These are phyloP conservation scores for Otus sunia DNA, from an alignment of 2,113 vertebrate species.

Conservation along the genomic window DNA sequence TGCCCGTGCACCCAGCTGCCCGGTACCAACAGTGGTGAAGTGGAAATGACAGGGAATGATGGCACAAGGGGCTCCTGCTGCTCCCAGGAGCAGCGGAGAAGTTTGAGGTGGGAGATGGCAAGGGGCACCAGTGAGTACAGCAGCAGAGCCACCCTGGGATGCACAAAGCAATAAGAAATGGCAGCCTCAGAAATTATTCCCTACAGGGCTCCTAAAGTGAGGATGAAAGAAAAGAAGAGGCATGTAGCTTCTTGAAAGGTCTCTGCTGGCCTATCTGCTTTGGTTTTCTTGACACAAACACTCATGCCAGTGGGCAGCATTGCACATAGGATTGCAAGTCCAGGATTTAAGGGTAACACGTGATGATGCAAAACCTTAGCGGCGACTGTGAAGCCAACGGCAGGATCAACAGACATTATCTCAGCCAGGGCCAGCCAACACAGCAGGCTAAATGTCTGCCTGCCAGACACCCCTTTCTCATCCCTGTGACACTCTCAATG, in stretches of 20 bases:
- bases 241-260: neutral
- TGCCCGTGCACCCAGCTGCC: neutral
- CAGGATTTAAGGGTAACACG: neutral
- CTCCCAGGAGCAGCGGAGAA: neutral
- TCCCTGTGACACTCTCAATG: neutral
- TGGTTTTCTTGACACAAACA: neutral
- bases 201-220: neutral
- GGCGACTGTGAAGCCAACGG: fast-evolving
- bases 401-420: neutral
- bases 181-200: neutral
- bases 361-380: fast-evolving
- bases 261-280: neutral
- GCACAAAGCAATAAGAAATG: neutral
- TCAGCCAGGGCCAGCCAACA: neutral
- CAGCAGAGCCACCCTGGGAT: neutral
- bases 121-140: neutral
- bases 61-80: neutral
- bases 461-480: neutral
- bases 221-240: neutral
- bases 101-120: neutral
- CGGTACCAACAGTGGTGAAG: neutral
- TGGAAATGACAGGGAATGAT: neutral
- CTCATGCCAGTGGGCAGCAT: neutral
- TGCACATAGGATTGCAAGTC: fast-evolving
- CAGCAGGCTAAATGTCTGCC: neutral